These are phyloP conservation scores for Troides oblongomaculatus DNA, from an alignment of 2,888 invertebrate genomes.

Conservation along the genomic window DNA sequence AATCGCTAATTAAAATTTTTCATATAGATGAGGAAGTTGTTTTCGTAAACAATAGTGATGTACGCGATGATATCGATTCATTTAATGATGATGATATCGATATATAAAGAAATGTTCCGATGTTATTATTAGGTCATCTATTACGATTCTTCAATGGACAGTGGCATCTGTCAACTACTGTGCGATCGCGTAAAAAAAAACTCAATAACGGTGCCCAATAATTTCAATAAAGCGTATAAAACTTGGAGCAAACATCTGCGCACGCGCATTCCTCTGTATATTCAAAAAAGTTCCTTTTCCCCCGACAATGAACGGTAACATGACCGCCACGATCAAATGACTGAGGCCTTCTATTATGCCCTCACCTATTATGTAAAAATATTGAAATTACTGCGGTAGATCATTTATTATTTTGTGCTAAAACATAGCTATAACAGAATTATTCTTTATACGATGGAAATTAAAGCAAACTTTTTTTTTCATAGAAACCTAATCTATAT, in stretches of 20 bases:
- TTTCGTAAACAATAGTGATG: too few species aligned
- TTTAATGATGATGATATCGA: background rate
- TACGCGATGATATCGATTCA: background rate
- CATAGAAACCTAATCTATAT: too few species aligned
- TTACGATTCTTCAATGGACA: slow-evolving; percentile 25
- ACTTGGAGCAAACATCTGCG: slow-evolving; percentile 73
- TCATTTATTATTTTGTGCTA: slow-evolving; percentile 12
- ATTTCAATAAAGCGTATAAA: slow-evolving; percentile 64
- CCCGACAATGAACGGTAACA: slow-evolving; percentile 51
- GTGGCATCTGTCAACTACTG: slow-evolving; percentile 41
- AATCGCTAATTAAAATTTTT: too few species aligned
- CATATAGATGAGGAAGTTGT: too few species aligned
- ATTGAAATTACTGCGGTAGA: slow-evolving; percentile 31
- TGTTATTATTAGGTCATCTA: slow-evolving; percentile 27
- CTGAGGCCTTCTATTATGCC: slow-evolving; percentile 34
- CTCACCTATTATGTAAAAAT: slow-evolving; percentile 38
- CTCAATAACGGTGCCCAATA: slow-evolving; percentile 55
- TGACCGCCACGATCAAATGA: slow-evolving; percentile 42
- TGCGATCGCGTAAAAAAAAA: slow-evolving; percentile 46
- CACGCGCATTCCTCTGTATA: slow-evolving; percentile 55
- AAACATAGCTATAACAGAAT: background rate
- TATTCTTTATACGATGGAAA: background rate
- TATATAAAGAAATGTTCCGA: background rate
- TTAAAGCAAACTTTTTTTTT: too few species aligned
- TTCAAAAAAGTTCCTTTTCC: slow-evolving; percentile 61